These are phyloP conservation scores for Choristoneura rosaceana DNA, from an alignment of 2,888 invertebrate genomes.

Conservation along the genomic window DNA sequence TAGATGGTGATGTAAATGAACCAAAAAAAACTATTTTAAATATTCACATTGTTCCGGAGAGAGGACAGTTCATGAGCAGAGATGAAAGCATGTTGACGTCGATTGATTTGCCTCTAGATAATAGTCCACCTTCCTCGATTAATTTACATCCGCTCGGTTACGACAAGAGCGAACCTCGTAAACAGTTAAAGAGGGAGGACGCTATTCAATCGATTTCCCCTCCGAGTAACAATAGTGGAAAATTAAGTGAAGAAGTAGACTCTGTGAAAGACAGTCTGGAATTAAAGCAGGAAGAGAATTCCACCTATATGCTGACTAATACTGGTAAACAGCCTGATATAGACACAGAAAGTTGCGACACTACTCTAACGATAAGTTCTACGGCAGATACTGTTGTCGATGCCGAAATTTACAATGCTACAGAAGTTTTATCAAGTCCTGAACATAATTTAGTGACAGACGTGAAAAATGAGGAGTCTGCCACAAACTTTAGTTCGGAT, in stretches of 20 bases:
- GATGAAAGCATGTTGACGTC: conserved; percentile 78
- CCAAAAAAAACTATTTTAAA: conserved; percentile 74
- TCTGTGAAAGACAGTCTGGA: conserved; percentile 66
- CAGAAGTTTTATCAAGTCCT: conserved; percentile 48
- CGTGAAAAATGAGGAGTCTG: conserved; percentile 21
- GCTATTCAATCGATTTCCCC: conserved; percentile 82
- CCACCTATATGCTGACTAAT: background rate
- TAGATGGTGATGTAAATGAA: conserved; percentile 67
- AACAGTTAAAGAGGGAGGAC: conserved; percentile 80
- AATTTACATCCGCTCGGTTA: conserved; percentile 77
- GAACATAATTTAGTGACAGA: conserved; percentile 45
- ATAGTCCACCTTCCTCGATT: conserved; percentile 72
- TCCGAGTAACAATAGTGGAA: conserved; percentile 77
- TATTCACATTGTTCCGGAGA: conserved; percentile 78
- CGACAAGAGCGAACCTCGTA: conserved; percentile 75
- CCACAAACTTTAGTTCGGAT: conserved; percentile 54
- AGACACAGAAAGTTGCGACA: conserved; percentile 49
- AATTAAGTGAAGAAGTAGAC: conserved; percentile 77
- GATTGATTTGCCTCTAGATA: conserved; percentile 75
- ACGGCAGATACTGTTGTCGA: conserved; percentile 54
- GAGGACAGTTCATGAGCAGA: conserved; percentile 69
- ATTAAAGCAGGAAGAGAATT: conserved; percentile 27
- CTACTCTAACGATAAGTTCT: conserved; percentile 53
- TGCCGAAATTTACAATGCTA: conserved; percentile 44
- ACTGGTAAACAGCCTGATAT: conserved; percentile 44